Percentiles rank a stretch among this genome's conserved stretches.
Evolutionary conservation across 2,888 invertebrate species (phyloP).

Genomic region (Falcaria lacertinaria): DNA sequence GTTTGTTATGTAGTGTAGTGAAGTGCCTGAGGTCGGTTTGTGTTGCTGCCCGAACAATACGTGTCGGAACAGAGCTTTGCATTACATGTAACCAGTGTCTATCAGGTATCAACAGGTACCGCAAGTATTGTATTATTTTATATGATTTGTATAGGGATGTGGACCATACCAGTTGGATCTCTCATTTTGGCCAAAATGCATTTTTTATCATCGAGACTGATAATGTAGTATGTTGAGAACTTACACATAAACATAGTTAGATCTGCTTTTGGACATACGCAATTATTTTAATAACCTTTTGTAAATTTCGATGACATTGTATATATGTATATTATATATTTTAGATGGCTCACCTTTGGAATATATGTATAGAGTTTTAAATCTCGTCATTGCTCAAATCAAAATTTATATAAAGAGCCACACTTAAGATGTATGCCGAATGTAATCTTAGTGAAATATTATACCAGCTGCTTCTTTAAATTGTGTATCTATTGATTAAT

Average conservation of each 20-base stretch:
- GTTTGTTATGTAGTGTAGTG: slow-evolving; percentile 40
- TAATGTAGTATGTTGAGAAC: slow-evolving; percentile 69
- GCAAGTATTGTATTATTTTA: slow-evolving; percentile 39
- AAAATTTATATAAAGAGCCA: slow-evolving; percentile 71
- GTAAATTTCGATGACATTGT: slow-evolving; percentile 59
- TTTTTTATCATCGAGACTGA: slow-evolving; percentile 77
- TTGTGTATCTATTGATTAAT: slow-evolving; percentile 55
- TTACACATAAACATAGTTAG: slow-evolving; percentile 66
- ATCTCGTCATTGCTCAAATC: slow-evolving; percentile 73
- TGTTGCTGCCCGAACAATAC: slow-evolving; percentile 19
- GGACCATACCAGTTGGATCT: slow-evolving; percentile 63
- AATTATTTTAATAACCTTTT: slow-evolving; percentile 70
- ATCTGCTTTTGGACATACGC: slow-evolving; percentile 68
- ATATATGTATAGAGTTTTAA: slow-evolving; percentile 58
- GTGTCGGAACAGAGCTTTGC: background rate
- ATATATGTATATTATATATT: slow-evolving; percentile 43
- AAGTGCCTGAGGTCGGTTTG: slow-evolving; percentile 44
- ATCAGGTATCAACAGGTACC: slow-evolving; percentile 48
- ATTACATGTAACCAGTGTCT: slow-evolving; percentile 40
- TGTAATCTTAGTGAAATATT: slow-evolving; percentile 62
- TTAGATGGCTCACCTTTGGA: slow-evolving; percentile 76
- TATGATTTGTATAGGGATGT: slow-evolving; percentile 33
- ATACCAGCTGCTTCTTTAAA: slow-evolving; percentile 61
- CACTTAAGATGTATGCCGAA: slow-evolving; percentile 62
- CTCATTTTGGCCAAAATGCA: slow-evolving; percentile 76